A percentile compares a stretch with the other conserved stretches of the same genome.
These are phyloP conservation scores for Rosalia funebris DNA, from an alignment of 2,888 invertebrate genomes.

Conservation along the genomic window DNA sequence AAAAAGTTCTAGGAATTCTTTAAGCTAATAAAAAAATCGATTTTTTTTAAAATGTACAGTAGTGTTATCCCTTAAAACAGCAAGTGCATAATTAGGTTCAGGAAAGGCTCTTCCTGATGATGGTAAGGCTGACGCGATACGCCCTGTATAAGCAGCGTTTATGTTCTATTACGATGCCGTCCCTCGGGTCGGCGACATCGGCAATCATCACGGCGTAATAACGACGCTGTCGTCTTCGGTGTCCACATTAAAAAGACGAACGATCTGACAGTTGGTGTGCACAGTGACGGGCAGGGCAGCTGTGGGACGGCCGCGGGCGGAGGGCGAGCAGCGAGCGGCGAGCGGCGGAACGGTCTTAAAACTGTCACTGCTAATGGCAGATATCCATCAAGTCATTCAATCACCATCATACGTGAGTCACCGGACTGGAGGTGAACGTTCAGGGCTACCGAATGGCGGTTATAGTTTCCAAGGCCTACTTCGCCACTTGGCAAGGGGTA, in stretches of 20 bases:
- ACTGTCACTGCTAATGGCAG: constrained; percentile 65
- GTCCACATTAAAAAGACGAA: constrained; percentile 57
- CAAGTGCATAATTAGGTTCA: too few species aligned
- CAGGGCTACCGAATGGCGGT: constrained; percentile 36
- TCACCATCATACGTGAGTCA: constrained; percentile 58
- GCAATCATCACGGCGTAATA: constrained; percentile 34
- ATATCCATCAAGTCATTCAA: constrained; percentile 65
- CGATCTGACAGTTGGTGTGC: constrained; percentile 56
- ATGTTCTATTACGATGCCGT: background rate
- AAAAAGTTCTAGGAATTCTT: too few species aligned
- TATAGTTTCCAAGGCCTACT: constrained; percentile 30
- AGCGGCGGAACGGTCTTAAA: constrained; percentile 59
- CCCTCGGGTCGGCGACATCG: constrained; percentile 29
- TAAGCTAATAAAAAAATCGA: too few species aligned
- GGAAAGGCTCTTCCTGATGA: too few species aligned
- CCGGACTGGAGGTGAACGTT: constrained; percentile 48
- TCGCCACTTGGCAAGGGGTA: constrained; percentile 49
- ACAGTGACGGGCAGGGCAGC: constrained; percentile 43
- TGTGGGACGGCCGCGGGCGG: constrained; percentile 44
- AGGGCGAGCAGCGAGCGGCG: constrained; percentile 27
- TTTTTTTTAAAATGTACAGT: too few species aligned
- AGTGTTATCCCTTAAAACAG: too few species aligned
- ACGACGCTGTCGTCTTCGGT: constrained; percentile 37
- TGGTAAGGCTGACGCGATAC: too few species aligned
- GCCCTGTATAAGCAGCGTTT: background rate